Evolutionary conservation across 2,797 vertebrate species (phyloP).

Genomic region (Gorsachius magnificus): DNA sequence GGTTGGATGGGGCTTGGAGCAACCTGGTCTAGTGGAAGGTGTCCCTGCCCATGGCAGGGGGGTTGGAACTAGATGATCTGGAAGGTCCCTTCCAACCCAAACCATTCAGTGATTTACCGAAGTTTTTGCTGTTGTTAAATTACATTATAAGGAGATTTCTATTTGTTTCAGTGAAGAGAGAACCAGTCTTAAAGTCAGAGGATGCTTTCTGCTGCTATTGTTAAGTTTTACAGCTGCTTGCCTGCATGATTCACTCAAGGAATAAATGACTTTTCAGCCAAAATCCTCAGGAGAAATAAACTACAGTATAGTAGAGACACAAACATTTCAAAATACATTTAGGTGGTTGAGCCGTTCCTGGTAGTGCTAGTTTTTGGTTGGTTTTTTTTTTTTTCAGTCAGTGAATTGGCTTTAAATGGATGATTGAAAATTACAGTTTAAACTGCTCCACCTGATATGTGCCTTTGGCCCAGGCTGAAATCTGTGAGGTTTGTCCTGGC

Average conservation of each 20-base stretch:
- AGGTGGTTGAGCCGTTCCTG: background rate
- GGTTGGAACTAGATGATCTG: no score
- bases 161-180: background rate
- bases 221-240: background rate
- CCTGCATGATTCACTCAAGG: background rate
- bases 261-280: background rate
- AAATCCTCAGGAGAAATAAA: no score
- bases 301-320: background rate
- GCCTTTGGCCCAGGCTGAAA: background rate
- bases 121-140: background rate
- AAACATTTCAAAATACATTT: fast-evolving
- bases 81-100: no score
- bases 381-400: background rate
- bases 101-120: no score
- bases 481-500: background rate
- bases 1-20: no score
- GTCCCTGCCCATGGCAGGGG: no score
- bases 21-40: no score
- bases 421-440: background rate
- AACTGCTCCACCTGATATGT: background rate
- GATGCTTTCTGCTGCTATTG: background rate
- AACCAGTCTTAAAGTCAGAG: background rate
- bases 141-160: no score
- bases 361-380: no score
- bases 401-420: background rate